Conservation (phyloP, 1,140 invertebrate genomes). For the Drosophila biarmipes region DNA sequence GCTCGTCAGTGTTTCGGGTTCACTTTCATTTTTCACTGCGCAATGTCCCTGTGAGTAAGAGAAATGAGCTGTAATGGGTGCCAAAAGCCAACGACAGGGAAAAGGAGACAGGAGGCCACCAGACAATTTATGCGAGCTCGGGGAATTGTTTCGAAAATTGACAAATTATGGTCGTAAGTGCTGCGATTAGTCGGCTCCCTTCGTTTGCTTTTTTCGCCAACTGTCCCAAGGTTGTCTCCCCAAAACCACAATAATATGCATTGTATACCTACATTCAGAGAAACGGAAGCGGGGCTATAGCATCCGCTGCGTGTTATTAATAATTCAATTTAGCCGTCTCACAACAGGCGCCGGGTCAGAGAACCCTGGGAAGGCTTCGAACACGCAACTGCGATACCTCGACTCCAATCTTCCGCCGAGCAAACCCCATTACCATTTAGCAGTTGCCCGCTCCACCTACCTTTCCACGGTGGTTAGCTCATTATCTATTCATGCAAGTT, state of each 20-base stretch:
- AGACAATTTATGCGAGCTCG: slow-evolving; percentile 68
- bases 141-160: slow-evolving; percentile 81
- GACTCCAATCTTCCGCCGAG: background rate
- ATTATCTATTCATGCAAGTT: slow-evolving; percentile 81
- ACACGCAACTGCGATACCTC: slow-evolving; percentile 52
- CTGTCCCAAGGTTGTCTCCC: slow-evolving; percentile 56
- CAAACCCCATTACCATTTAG: slow-evolving; percentile 17
- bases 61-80: slow-evolving; percentile 69
- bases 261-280: slow-evolving; percentile 17
- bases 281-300: slow-evolving; percentile 20
- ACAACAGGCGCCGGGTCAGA: slow-evolving; percentile 52
- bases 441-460: slow-evolving; percentile 13
- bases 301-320: slow-evolving; percentile 72
- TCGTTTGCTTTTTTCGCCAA: slow-evolving; percentile 22
- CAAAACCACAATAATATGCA: slow-evolving; percentile 38
- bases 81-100: slow-evolving; percentile 59
- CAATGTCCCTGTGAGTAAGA: slow-evolving; percentile 53
- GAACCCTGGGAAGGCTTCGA: slow-evolving; percentile 18
- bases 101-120: slow-evolving; percentile 17
- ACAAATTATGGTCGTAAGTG: slow-evolving; percentile 79
- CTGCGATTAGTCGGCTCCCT: slow-evolving; percentile 62
- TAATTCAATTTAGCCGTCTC: slow-evolving; percentile 73
- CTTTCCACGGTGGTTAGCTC: slow-evolving; percentile 34
- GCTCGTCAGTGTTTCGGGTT: slow-evolving; percentile 37
- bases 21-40: slow-evolving; percentile 69